These are phyloP conservation scores for Platyrinchus mystaceus DNA, from an alignment of 2,797 vertebrate species.

Conservation along the genomic window DNA sequence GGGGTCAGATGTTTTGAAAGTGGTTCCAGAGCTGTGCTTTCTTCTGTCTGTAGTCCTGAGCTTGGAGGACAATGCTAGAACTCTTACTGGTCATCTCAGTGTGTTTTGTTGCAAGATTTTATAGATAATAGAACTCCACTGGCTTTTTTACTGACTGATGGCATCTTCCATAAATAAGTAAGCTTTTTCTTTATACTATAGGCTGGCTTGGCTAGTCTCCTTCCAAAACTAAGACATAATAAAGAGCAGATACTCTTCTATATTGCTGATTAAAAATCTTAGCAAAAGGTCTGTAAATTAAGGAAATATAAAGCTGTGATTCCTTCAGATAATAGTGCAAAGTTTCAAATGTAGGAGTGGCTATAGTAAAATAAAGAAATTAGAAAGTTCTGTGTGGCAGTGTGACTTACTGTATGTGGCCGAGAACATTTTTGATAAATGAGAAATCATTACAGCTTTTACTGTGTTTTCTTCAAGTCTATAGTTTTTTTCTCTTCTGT, in stretches of 20 bases:
- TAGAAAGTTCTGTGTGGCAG: not conserved
- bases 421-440: not conserved
- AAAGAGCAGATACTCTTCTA: not conserved
- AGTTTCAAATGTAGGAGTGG: not conserved
- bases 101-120: conserved; percentile 29
- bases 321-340: not conserved
- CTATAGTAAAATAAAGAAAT: not conserved
- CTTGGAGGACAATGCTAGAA: not conserved
- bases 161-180: not conserved
- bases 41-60: conserved; percentile 12
- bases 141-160: not conserved
- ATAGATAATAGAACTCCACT: not conserved
- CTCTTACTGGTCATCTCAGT: conserved; percentile 11
- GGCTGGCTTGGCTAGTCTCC: not conserved
- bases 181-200: not conserved
- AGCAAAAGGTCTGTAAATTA: not conserved
- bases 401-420: not conserved
- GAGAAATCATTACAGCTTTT: not conserved
- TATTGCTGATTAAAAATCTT: not conserved
- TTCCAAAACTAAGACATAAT: not conserved
- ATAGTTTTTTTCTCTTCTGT: not conserved
- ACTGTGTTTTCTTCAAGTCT: not conserved
- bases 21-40: conserved; percentile 11
- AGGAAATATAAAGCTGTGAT: not conserved
- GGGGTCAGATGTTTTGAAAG: conserved; percentile 22